phyloP scores from a whole-genome alignment of 2,888 invertebrate species.

The Leucophora obtusa region DNA sequence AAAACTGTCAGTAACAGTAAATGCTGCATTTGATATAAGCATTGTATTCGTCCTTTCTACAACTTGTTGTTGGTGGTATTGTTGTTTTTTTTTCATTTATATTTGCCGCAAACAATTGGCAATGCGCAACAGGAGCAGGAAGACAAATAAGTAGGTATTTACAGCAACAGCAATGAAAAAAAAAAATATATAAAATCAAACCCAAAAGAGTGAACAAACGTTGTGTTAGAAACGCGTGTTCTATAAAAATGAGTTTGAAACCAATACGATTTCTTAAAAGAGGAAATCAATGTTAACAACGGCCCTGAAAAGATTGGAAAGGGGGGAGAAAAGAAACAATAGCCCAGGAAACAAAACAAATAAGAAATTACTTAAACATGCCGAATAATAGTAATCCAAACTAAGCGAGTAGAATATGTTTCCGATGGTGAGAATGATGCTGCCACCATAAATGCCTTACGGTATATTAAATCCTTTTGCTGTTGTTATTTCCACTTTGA shows the following conservation, averaged over 20 bases:
- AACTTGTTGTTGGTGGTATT: constrained; percentile 48
- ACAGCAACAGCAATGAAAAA: constrained; percentile 45
- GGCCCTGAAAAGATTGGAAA: background rate
- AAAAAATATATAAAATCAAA: constrained; percentile 41
- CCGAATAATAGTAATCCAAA: constrained; percentile 30
- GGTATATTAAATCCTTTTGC: constrained; percentile 42
- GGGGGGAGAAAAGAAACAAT: constrained; percentile 30
- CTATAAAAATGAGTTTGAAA: constrained; percentile 54
- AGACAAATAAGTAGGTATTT: constrained; percentile 62
- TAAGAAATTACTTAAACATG: constrained; percentile 38
- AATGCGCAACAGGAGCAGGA: constrained; percentile 64
- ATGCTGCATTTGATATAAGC: constrained; percentile 77
- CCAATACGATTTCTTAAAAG: constrained; percentile 40
- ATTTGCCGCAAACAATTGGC: constrained; percentile 64
- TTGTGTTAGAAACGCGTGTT: constrained; percentile 39
- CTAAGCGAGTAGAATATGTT: constrained; percentile 35
- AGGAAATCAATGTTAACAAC: constrained; percentile 45
- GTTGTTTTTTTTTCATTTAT: constrained; percentile 51
- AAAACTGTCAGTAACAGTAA: constrained; percentile 75
- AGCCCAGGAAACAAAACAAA: constrained; percentile 54
- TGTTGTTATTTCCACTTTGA: background rate
- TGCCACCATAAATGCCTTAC: constrained; percentile 26
- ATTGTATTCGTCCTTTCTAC: constrained; percentile 70
- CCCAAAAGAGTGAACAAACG: constrained; percentile 30
- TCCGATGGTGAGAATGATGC: constrained; percentile 20